Conservation (phyloP, 2,797 vertebrate species). For the Centroberyx gerrardi region DNA sequence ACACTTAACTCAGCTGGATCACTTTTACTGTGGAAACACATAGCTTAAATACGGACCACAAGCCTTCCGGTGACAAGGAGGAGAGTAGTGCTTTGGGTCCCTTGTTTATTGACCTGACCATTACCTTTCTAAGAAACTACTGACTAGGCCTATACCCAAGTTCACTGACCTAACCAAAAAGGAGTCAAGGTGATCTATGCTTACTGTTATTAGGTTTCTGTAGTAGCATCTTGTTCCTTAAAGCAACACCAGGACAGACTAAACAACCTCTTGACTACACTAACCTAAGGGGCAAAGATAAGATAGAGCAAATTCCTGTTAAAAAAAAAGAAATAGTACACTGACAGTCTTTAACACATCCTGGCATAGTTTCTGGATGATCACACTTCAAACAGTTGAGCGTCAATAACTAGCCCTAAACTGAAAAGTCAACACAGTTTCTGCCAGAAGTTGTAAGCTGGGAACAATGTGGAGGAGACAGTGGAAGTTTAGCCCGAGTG, state of each 20-base stretch:
- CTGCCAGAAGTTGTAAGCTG: constrained; percentile 10
- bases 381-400: background rate
- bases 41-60: constrained; percentile 5
- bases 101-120: background rate
- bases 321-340: no score
- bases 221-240: background rate
- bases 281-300: background rate
- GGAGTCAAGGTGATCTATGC: background rate
- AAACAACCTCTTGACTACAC: background rate
- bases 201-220: background rate
- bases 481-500: constrained; percentile 22
- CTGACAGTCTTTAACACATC: no score
- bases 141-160: background rate
- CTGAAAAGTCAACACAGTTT: background rate
- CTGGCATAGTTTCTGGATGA: background rate
- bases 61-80: background rate
- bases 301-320: no score
- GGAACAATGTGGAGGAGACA: background rate
- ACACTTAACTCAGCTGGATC: constrained; percentile 3
- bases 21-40: background rate
- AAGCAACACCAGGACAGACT: background rate
- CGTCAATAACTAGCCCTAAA: background rate
- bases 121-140: background rate
- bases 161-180: background rate
- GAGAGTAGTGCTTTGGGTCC: background rate